Evolutionary conservation across 1,140 invertebrate species (phyloP).

Genomic region (Araneus ventricosus): DNA sequence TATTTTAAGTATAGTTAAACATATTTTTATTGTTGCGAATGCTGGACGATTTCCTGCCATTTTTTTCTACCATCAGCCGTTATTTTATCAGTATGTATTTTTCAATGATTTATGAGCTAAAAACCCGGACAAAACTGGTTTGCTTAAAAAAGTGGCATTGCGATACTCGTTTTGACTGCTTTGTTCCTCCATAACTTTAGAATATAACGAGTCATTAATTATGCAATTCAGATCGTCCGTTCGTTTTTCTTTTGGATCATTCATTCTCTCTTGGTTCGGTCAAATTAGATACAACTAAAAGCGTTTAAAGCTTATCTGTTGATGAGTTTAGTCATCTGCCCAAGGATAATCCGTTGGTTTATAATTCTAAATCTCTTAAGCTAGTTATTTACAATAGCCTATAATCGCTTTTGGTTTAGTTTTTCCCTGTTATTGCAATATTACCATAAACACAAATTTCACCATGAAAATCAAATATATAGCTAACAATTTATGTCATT

Average conservation of each 20-base stretch:
- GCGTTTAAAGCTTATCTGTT: background rate
- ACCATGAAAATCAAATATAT: too few relatives aligned
- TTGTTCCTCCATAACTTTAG: background rate
- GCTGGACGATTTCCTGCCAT: background rate
- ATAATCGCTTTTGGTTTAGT: background rate
- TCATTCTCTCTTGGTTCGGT: background rate
- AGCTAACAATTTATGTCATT: too few relatives aligned
- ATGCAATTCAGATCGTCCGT: background rate
- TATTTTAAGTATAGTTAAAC: too few relatives aligned
- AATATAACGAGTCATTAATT: background rate
- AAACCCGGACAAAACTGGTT: background rate
- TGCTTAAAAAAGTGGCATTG: background rate
- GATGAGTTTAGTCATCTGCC: background rate
- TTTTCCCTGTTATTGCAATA: background rate
- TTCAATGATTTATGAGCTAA: background rate
- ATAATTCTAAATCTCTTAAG: background rate
- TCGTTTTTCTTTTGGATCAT: background rate
- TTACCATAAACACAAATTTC: too few relatives aligned
- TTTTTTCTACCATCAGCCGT: background rate
- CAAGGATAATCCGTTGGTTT: background rate
- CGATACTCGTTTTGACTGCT: background rate
- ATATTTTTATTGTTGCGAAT: background rate
- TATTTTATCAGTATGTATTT: background rate
- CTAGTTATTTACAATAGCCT: background rate
- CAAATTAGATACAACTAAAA: background rate